Percentiles rank a stretch among this genome's conserved stretches.
phyloP scores from a whole-genome alignment of 2,113 vertebrate species.

The Danio rerio region DNA sequence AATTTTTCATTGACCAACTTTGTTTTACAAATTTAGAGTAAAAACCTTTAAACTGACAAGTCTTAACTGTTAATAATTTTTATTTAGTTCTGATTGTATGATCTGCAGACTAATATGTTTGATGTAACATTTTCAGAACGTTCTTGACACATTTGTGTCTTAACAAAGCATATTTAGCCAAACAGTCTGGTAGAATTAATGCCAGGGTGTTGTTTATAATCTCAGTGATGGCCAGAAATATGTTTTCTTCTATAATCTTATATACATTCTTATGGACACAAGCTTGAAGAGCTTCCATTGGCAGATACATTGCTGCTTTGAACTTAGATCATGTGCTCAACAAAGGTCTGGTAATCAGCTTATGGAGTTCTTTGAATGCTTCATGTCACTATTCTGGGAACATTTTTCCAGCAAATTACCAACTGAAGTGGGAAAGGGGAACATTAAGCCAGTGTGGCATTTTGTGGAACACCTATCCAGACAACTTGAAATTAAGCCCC shows the following conservation, averaged over 20 bases:
- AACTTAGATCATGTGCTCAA: conserved; percentile 60
- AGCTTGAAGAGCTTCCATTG: background rate
- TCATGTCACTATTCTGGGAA: conserved; percentile 59
- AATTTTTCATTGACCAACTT: too few species aligned
- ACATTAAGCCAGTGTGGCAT: conserved; percentile 31
- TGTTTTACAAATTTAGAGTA: too few species aligned
- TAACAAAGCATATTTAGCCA: background rate
- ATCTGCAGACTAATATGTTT: background rate
- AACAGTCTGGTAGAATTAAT: background rate
- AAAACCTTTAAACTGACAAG: too few species aligned
- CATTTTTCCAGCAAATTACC: conserved; percentile 36
- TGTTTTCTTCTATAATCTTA: background rate
- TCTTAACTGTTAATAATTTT: too few species aligned
- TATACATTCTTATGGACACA: background rate
- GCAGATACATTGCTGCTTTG: conserved; percentile 25
- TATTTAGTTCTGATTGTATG: too few species aligned
- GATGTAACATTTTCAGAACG: background rate
- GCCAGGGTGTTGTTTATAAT: background rate
- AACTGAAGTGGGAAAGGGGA: conserved; percentile 52
- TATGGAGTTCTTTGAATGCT: conserved; percentile 62
- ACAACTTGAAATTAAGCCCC: conserved; percentile 14
- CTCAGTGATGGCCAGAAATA: background rate
- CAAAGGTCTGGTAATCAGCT: conserved; percentile 58
- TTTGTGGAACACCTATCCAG: conserved; percentile 10
- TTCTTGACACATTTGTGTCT: background rate